Evolutionary conservation across 2,888 invertebrate genomes (phyloP), one percentile per base, ranked within the genome.

Genomic region (Nomada ruficornis): DNA sequence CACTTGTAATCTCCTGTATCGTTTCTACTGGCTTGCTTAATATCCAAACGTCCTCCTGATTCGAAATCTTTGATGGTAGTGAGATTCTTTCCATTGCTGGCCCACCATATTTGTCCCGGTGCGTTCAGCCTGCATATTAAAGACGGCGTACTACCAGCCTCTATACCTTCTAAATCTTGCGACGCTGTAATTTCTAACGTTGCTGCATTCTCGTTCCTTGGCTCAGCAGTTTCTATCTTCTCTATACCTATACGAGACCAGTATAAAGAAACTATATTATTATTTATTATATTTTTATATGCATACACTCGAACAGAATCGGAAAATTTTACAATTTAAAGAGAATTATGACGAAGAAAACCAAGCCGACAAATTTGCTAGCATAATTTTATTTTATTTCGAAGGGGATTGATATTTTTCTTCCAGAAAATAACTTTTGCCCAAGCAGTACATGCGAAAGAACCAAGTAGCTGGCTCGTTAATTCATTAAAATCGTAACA

Each of bases 1-100:
- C 96, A 96, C 0, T 95, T 95, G 89, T 96, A 96, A 89, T 95
- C 95, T 36, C 96, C 96, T 68, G 94, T 94, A 91, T 96, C 96
- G 71, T 94, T 94, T 77, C 95, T 94, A 87, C 94, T 94, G 29
- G 95, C 94, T 88, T 95, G 94, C 59, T 94, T 92, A 83, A 96
- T 95, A 78, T 95, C 94, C 63, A 96, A 92, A 78, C 95, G 95
- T 70, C 94, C 95, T 70, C 77, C 83, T 36, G 86, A 77, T 2
- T 93, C 92, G 11, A 90, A 91, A 65, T 93, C 91, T 77, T 90
- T 91, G 63, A 93, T 87, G 7, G 93, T 93, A 0, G 95, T 95
- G 67, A 96, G 94, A 91, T 95, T 96, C 85, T 94, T 94, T 55
- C 94, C 95, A 84, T 95, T 94, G 75, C 94, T 94, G 59, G 94